Evolutionary conservation across 2,888 invertebrate species (phyloP), one percentile per base, ranked within the genome.

Genomic region (Melieria crassipennis): DNA sequence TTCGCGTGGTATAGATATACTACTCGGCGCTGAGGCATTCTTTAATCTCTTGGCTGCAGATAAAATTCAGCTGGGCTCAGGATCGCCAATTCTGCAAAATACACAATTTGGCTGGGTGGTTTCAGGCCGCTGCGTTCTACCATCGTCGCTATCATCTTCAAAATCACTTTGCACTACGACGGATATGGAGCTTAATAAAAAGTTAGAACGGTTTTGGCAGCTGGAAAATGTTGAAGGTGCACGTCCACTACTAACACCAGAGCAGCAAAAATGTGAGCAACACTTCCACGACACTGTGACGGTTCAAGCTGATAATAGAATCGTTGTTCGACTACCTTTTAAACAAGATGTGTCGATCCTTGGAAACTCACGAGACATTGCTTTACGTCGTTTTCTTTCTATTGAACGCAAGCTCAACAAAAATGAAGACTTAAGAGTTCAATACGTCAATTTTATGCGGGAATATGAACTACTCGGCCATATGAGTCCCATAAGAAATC

Each of bases 71-170:
- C 47, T 46, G 48, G 70, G 57, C 4, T 42, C 56, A 5, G 43
- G 56, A 7, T 48, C 74, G 16, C 74, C 75, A 9, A 74, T 64
- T n/a, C 61, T 78, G 0, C 76, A 73, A 10, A 72, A 73, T 42
- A 73, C 69, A 5, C n/a, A 63, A 4, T 11, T 73, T 5, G 71
- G 69, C 42, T 71, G 71, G 71, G 43, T 65, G 13, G 71, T 73
- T 5, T 71, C 69, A 2, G 73, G 69, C 7, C 68, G 16, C 13
- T 65, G 50, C 45, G 16, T 30, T 52, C 46, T 42, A 9, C 58
- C 43, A 9, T 2, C 42, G 0, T 9, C 43, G 52, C 30, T 47
- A 45, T 9, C 45, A 4, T 5, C 30, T 5, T 10, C 52, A 42
- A 16, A 30, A 3, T 10, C 50, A 10, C 52, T 4, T 9, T 45